Base-by-base conservation (phyloP, 2,888 invertebrate species). In the Lithophane ornitopus region DNA sequence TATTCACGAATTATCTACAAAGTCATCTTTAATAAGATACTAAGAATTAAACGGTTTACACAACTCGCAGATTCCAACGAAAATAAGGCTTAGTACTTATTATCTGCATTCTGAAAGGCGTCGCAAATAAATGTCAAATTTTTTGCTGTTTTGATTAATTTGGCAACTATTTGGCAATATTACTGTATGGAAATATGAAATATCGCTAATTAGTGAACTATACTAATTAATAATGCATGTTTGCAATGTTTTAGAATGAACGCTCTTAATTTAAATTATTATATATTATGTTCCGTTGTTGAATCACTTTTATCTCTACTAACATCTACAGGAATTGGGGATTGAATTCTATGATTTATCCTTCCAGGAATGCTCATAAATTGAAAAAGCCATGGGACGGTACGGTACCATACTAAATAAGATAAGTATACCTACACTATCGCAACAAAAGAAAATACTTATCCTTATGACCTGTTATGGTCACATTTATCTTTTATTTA, bases 11-110 rank as follows among this genome's bases (percentile, higher is more conserved):
- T 46, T 67, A 75, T 81, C 61, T 81, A n/a, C 76, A 67, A 78
- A 78, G 81, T 61, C 82, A 78, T 81, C 75, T 81, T 49, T 65
- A 41, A 22, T 14, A 28, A 16, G 11, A 61, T 26, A 14, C 12
- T 59, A 39, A 61, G 16, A 66, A 74, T 44, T 66, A 61, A 54
- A 52, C 6, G 16, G 59, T 54, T 56, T 41, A n/a, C 41, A 41
- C 22, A 34, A 41, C 34, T 61, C 16, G 8, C 28, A 78, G 46
- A 22, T 54, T 41, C 19, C 58, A 63, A 41, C 22, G 7, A 74
- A 73, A 46, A 61, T n/a, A 44, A 44, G 1, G 26, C 14, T 9
- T 14, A 16, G 2, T 46, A 41, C 3, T 22, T 39, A 26, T 19
- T 59, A 14, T 67, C 34, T 70, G 19, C 6, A 34, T 34, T 34